A percentile compares a stretch with the other conserved stretches of the same genome.
Conservation (phyloP, 2,888 invertebrate genomes). For the Ferrisia virgata region DNA sequence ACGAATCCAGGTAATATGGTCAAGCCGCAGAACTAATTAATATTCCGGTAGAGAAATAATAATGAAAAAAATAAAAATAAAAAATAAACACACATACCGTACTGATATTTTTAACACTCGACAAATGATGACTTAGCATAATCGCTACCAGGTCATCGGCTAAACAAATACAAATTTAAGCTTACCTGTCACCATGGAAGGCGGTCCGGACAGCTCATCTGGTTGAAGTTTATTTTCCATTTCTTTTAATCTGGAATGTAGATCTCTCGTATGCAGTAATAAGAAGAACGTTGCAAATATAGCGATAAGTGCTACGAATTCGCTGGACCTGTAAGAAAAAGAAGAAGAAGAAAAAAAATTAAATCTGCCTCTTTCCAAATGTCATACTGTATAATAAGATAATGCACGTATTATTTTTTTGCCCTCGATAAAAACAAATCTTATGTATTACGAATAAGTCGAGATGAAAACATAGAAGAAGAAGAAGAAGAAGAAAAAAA, state of each 20-base stretch:
- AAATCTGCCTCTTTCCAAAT: background rate
- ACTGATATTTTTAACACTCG: background rate
- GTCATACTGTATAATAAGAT: background rate
- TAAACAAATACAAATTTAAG: background rate
- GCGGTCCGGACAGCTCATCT: conserved; percentile 55
- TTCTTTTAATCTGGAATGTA: conserved; percentile 74
- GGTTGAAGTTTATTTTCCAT: conserved; percentile 75
- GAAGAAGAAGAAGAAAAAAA: background rate
- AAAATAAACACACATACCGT: background rate
- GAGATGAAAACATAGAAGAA: no score
- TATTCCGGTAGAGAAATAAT: background rate
- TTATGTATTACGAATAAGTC: no score
- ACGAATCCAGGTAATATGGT: background rate
- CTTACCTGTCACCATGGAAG: conserved; percentile 51
- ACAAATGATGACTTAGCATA: background rate
- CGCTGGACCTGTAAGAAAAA: conserved; percentile 67
- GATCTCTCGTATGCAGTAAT: conserved; percentile 77
- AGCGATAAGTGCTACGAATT: conserved; percentile 76
- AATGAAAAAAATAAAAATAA: no score
- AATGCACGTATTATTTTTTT: no score
- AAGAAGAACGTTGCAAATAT: conserved; percentile 80
- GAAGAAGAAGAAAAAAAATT: background rate
- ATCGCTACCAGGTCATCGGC: background rate
- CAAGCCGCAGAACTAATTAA: conserved; percentile 14
- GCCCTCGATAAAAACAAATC: no score